phyloP scores from a whole-genome alignment of 2,113 vertebrate genomes.

The Danio rerio region GRCz12tu NC_133186.1:43030001-43030500 shows the following conservation, averaged over 20 bases:
- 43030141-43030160: too few species aligned
- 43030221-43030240: neutral
- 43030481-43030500: neutral
- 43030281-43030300: slow-evolving; percentile 7
- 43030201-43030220: too few species aligned
- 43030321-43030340: neutral
- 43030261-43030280: neutral
- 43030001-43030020: too few species aligned
- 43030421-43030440: slow-evolving; percentile 7
- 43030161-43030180: too few species aligned
- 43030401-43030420: slow-evolving; percentile 5
- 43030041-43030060: too few species aligned
- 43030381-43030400: neutral
- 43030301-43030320: neutral
- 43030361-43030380: neutral
- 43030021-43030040: too few species aligned
- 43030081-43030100: too few species aligned
- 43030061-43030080: too few species aligned
- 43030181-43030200: too few species aligned
- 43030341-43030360: neutral
- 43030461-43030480: neutral
- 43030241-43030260: neutral
- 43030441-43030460: neutral
- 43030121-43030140: too few species aligned
- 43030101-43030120: too few species aligned